Conservation (phyloP, 64 coral and sea anemone species). For the Porites australiensis region DNA sequence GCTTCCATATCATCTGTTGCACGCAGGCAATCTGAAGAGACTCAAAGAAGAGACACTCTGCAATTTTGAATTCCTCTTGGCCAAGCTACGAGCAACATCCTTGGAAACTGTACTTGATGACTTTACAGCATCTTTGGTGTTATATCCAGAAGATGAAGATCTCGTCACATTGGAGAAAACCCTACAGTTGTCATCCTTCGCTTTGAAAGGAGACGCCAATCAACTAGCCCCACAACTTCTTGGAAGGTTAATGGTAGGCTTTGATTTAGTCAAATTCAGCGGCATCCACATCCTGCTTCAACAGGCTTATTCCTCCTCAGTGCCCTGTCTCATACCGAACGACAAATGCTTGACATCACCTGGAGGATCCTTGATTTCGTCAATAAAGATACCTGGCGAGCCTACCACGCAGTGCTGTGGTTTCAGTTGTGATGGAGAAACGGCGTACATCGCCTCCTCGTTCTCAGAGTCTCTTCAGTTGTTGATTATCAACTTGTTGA, state of each 20-base stretch:
- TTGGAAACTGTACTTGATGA: slow-evolving; percentile 84
- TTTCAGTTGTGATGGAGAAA: slow-evolving; percentile 71
- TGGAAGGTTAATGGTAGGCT: slow-evolving; percentile 54
- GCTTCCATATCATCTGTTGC: slow-evolving; percentile 80
- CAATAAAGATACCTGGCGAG: neutral
- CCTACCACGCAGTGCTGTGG: slow-evolving; percentile 38
- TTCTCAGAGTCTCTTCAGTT: slow-evolving; percentile 27
- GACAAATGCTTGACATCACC: slow-evolving; percentile 49
- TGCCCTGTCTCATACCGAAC: slow-evolving; percentile 41
- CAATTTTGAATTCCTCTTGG: slow-evolving; percentile 88
- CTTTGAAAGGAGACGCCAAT: slow-evolving; percentile 62
- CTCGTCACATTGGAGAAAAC: slow-evolving; percentile 74
- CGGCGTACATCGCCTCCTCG: slow-evolving; percentile 24
- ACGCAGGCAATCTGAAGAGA: slow-evolving; percentile 61
- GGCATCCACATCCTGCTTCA: slow-evolving; percentile 19
- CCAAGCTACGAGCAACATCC: slow-evolving; percentile 78
- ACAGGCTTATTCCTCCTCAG: slow-evolving; percentile 41
- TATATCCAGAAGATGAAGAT: slow-evolving; percentile 76
- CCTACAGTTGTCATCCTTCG: slow-evolving; percentile 81
- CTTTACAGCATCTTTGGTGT: slow-evolving; percentile 47
- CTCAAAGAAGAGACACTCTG: slow-evolving; percentile 77
- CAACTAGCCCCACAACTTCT: slow-evolving; percentile 91
- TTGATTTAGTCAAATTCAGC: neutral
- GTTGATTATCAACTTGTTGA: slow-evolving; percentile 20
- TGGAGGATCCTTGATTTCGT: slow-evolving; percentile 45